Evolutionary conservation across 37 sponge, comb jelly and placozoan species (phyloP).

Genomic region (Ianthella basta): DNA sequence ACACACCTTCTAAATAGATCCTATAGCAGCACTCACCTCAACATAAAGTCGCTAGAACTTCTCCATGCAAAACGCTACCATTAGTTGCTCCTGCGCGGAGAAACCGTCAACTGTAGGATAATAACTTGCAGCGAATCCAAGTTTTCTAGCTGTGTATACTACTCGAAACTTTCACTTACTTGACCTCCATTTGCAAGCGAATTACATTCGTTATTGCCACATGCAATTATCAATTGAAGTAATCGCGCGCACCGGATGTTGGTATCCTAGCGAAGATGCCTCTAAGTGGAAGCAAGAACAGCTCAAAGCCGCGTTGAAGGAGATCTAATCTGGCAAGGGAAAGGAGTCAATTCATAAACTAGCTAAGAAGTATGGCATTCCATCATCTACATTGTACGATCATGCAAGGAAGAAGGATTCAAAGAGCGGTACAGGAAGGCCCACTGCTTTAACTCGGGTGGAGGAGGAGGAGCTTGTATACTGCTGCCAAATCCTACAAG

Average conservation of each 20-base stretch:
- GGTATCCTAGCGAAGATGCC: constrained; percentile 9
- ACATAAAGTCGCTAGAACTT: too few species aligned
- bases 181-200: too few species aligned
- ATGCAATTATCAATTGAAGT: too few species aligned
- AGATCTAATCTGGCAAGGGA: constrained; percentile 4
- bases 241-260: background rate
- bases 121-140: too few species aligned
- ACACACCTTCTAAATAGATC: too few species aligned
- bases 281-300: constrained; percentile 16
- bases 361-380: constrained; percentile 23
- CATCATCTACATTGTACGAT: constrained; percentile 23
- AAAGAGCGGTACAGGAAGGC: constrained; percentile 2
- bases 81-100: too few species aligned
- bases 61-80: too few species aligned
- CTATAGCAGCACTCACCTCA: too few species aligned
- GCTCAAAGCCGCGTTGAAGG: constrained; percentile 4
- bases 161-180: too few species aligned
- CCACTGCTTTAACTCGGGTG: background rate
- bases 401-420: constrained; percentile 2
- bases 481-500: constrained; percentile 23
- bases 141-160: too few species aligned
- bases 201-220: too few species aligned
- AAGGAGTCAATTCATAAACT: background rate
- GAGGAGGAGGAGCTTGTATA: constrained; percentile 27
- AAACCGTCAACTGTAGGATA: too few species aligned